Percentiles rank a stretch among this genome's conserved stretches.
phyloP scores from a whole-genome alignment of 2,797 vertebrate genomes.

The Chromis chromis region DNA sequence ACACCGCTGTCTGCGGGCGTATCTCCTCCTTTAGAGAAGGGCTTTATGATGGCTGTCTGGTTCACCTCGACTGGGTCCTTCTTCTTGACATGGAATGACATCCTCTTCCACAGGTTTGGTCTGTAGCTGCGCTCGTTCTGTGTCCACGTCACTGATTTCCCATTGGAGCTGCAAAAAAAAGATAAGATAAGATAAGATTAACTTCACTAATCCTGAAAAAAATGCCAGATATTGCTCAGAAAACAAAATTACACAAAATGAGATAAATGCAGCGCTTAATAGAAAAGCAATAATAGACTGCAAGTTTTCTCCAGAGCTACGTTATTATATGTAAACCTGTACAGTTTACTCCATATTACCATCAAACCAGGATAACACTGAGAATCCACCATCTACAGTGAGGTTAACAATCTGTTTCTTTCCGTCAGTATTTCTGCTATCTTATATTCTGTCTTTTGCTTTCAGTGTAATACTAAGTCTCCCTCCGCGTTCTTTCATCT shows the following conservation, averaged over 20 bases:
- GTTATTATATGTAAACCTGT: not conserved
- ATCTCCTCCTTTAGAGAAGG: conserved; percentile 91
- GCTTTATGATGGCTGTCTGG: conserved; percentile 98
- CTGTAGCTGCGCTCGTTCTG: conserved; percentile 91
- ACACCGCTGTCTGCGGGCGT: conserved; percentile 80
- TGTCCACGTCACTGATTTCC: conserved; percentile 94
- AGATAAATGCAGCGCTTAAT: too few species aligned
- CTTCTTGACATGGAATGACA: conserved; percentile 97
- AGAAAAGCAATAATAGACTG: not conserved
- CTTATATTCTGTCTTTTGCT: conserved; percentile 25
- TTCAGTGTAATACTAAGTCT: conserved; percentile 49
- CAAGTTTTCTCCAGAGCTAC: not conserved
- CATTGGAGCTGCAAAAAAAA: conserved; percentile 89
- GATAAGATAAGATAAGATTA: not conserved
- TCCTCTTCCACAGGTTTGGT: conserved; percentile 95
- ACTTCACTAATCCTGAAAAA: too few species aligned
- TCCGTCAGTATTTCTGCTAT: conserved; percentile 28
- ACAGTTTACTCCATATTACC: not conserved
- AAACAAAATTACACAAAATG: too few species aligned
- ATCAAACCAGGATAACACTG: not conserved
- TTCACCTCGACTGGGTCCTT: conserved; percentile 90
- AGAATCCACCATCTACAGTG: not conserved
- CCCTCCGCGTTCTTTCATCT: conserved; percentile 56
- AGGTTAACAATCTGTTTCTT: conserved; percentile 35
- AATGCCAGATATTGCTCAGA: too few species aligned